These are phyloP conservation scores for Aix galericulata DNA, from an alignment of 2,113 vertebrate species.

Conservation along the genomic window DNA sequence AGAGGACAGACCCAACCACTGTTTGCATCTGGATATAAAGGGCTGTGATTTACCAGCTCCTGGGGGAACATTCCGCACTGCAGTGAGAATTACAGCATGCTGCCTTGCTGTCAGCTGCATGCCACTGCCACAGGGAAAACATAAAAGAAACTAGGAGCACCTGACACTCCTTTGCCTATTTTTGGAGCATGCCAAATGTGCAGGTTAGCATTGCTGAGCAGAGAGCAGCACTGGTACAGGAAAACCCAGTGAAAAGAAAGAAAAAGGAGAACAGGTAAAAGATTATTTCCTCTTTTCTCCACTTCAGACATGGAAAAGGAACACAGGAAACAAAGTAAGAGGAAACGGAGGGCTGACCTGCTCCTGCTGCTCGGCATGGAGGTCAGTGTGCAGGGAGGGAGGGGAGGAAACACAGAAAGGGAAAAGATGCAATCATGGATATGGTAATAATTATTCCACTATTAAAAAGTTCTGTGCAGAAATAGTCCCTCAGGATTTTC, in stretches of 20 bases:
- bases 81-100: not conserved
- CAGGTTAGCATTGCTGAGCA: not conserved
- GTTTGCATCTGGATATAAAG: not conserved
- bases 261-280: accelerated
- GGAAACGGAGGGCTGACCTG: not conserved
- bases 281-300: not conserved
- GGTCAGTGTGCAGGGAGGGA: not conserved
- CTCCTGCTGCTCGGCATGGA: accelerated
- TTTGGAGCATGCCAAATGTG: not conserved
- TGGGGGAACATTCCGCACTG: not conserved
- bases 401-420: not conserved
- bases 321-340: not conserved
- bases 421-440: not conserved
- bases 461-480: not conserved
- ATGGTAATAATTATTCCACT: not conserved
- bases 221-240: not conserved
- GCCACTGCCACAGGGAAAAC: not conserved
- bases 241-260: not conserved
- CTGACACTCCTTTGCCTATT: not conserved
- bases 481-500: not conserved
- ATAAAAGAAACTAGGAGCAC: not conserved
- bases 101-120: not conserved
- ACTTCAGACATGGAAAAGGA: not conserved
- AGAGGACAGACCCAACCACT: not conserved
- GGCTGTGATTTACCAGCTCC: not conserved